These are phyloP conservation scores for Corythornis madagascariensis DNA, from an alignment of 2,113 vertebrate species.

Conservation along the genomic window DNA sequence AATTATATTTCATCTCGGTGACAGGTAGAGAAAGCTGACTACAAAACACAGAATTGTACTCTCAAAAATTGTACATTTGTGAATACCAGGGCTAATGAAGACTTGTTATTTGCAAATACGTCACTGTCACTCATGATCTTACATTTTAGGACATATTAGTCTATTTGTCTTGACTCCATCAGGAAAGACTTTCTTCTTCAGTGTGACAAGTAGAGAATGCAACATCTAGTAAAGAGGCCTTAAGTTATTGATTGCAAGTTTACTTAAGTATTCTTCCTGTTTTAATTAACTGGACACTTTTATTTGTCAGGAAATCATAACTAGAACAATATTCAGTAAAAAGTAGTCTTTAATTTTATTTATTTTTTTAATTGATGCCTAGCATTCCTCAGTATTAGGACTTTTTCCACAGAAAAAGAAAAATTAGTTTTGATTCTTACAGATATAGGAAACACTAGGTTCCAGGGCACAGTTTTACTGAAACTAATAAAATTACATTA, in stretches of 20 bases:
- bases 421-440: neutral
- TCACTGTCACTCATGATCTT: neutral
- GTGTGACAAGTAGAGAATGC: neutral
- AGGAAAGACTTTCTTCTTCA: neutral
- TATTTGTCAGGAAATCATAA: neutral
- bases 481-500: neutral
- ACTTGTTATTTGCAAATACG: neutral
- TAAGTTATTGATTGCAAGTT: neutral
- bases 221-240: neutral
- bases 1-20: neutral
- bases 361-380: neutral
- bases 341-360: accelerated
- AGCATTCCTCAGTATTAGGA: neutral
- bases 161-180: neutral
- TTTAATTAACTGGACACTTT: neutral
- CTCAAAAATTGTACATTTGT: neutral
- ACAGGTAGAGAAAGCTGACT: neutral
- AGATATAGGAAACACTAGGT: neutral
- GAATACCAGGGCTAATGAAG: neutral
- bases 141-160: neutral
- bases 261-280: neutral
- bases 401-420: neutral
- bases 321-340: neutral
- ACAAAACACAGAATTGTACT: neutral
- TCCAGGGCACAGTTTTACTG: neutral